Percentiles rank a stretch among this genome's conserved stretches.
phyloP scores from a whole-genome alignment of 1,140 invertebrate species.

The Cyphomyrmex costatus region DNA sequence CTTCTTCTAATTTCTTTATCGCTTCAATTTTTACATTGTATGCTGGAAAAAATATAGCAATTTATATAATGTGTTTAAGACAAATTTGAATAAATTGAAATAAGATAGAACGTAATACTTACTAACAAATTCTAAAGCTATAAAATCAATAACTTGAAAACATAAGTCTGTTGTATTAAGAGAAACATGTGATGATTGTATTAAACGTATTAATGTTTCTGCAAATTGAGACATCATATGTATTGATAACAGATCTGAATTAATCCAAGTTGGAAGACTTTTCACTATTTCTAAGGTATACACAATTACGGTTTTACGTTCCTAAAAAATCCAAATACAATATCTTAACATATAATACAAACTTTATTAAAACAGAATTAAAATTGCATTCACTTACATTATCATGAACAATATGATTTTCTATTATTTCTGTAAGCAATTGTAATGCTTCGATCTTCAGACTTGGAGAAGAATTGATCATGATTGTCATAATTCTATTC shows the following conservation, averaged over 20 bases:
- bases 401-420: conserved; percentile 65
- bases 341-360: conserved; percentile 28
- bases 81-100: neutral
- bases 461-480: conserved; percentile 73
- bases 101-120: conserved; percentile 58
- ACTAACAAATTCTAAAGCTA: conserved; percentile 70
- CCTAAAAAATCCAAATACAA: conserved; percentile 64
- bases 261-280: conserved; percentile 73
- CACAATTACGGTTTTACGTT: conserved; percentile 64
- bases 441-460: conserved; percentile 77
- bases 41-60: conserved; percentile 44
- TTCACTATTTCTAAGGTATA: conserved; percentile 76
- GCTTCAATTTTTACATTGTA: neutral
- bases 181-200: conserved; percentile 55
- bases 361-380: neutral
- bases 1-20: conserved; percentile 60
- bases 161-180: conserved; percentile 70
- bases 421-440: conserved; percentile 76
- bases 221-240: conserved; percentile 46
- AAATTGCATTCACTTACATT: conserved; percentile 60
- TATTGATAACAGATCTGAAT: conserved; percentile 47
- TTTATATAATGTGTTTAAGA: conserved; percentile 12
- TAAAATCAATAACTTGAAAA: conserved; percentile 76
- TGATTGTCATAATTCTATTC: conserved; percentile 70
- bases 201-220: conserved; percentile 66